Conservation (phyloP, 2,113 vertebrate genomes). For the Archilochus colubris region DNA sequence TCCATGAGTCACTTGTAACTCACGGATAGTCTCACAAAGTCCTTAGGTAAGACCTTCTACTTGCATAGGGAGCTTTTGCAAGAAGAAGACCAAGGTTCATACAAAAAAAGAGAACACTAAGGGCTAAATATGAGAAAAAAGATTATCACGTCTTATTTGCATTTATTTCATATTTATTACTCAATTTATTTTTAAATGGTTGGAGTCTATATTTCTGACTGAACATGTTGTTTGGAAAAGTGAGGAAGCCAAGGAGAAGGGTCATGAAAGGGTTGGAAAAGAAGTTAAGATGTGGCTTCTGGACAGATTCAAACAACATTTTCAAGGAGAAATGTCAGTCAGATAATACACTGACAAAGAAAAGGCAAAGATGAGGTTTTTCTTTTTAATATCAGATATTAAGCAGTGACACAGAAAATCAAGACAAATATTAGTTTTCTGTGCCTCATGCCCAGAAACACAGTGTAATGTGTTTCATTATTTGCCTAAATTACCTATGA, state of each 20-base stretch:
- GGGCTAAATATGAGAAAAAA: not conserved
- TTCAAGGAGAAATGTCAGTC: not conserved
- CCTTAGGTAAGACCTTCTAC: not conserved
- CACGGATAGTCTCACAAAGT: not conserved
- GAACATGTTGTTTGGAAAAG: not conserved
- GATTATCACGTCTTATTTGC: not conserved
- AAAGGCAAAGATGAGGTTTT: not conserved
- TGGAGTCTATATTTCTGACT: not conserved
- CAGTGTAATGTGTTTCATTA: slow-evolving; percentile 29
- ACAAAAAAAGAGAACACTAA: not conserved
- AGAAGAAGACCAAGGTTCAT: not conserved
- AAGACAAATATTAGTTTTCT: not conserved
- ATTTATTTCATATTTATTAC: not conserved
- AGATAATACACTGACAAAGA: not conserved
- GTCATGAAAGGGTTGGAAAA: not conserved
- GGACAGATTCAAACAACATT: not conserved
- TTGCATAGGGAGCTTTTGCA: not conserved
- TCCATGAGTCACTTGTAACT: not conserved
- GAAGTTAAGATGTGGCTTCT: not conserved
- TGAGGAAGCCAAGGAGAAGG: not conserved
- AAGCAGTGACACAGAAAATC: not conserved
- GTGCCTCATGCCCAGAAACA: not conserved
- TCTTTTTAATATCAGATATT: not conserved
- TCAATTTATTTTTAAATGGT: not conserved
- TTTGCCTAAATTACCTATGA: not conserved